Evolutionary conservation across 2,113 vertebrate genomes (phyloP), one percentile per base, ranked within the genome.

Genomic region (Leptodactylus fuscus): DNA sequence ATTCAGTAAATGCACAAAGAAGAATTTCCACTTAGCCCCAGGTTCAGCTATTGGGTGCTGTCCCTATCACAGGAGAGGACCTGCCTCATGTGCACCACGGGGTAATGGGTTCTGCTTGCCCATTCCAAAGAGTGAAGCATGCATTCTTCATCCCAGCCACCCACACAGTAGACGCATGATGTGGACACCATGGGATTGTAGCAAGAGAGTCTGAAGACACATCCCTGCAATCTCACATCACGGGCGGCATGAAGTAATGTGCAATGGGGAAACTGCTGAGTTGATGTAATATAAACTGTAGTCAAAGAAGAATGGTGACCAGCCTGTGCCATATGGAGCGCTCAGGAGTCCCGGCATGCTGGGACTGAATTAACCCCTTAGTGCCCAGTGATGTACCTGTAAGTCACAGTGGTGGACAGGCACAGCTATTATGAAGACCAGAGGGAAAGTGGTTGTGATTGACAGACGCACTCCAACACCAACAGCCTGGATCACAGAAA

Each of bases 241-340:
- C 75, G 13, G 22, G 32, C 74, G 0, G 65, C 48, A 13, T 85
- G 83, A 85, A 55, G 83, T 80, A 85, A 85, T 69, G 51, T 32
- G 22, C 83, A 71, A 49, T 85, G 75, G 75, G 55, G 83, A 85
- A 85, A 85, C 51, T 85, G 74, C 75, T 58, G 7, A 16, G 60
- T 85, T 85, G 46, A 29, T 80, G 83, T 46, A 85, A 85, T 80
- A 62, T 38, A 85, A 85, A 85, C 84, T 32, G 74, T 55, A 85
- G 60, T 41, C 74, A 79, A 62, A 82, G 81, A 48, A 73, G 16
- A 44, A 73, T 24, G 22, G 46, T 41, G 24, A 73, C 10, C 65
- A 6, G 20, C 20, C 67, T 0, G 69, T 71, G 36, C 70, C 48
- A 32, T 29, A 20, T 49, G 74, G 46, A 76, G 7, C 24, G 4